Evolutionary conservation across 1,140 invertebrate genomes (phyloP).

Genomic region (Mesaphorura yosii): DNA sequence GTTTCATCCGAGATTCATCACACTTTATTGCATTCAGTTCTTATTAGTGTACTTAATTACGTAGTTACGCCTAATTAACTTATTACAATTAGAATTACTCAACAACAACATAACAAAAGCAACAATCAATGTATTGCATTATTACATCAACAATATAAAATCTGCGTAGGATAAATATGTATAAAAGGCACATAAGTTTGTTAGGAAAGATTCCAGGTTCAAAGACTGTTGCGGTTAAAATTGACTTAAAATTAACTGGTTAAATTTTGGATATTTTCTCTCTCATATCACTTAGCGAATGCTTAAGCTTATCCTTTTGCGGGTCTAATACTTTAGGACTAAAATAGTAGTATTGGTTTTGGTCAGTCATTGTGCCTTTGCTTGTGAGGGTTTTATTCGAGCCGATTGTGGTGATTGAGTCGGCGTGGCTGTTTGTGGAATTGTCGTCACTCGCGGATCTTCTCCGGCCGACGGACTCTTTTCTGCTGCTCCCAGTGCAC

Average conservation of each 20-base stretch:
- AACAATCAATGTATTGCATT: too few species aligned
- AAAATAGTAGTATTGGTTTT: constrained; percentile 20
- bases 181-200: too few species aligned
- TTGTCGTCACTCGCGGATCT: constrained; percentile 4
- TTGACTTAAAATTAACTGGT: neutral
- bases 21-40: too few species aligned
- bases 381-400: neutral
- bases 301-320: neutral
- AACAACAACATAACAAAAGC: too few species aligned
- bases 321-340: constrained; percentile 4
- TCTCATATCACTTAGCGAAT: constrained; percentile 3
- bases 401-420: constrained; percentile 5
- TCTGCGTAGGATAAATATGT: too few species aligned
- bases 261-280: constrained; percentile 20
- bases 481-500: constrained; percentile 6
- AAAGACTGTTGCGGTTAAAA: too few species aligned
- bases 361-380: constrained; percentile 15
- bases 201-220: too few species aligned
- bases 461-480: constrained; percentile 7
- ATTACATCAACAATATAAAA: too few species aligned
- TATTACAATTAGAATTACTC: too few species aligned
- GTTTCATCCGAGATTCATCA: too few species aligned
- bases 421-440: constrained; percentile 2
- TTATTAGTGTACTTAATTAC: too few species aligned
- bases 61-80: too few species aligned